Evolutionary conservation across 2,113 vertebrate genomes (phyloP).

Genomic region (Notarius lentiginosus): DNA sequence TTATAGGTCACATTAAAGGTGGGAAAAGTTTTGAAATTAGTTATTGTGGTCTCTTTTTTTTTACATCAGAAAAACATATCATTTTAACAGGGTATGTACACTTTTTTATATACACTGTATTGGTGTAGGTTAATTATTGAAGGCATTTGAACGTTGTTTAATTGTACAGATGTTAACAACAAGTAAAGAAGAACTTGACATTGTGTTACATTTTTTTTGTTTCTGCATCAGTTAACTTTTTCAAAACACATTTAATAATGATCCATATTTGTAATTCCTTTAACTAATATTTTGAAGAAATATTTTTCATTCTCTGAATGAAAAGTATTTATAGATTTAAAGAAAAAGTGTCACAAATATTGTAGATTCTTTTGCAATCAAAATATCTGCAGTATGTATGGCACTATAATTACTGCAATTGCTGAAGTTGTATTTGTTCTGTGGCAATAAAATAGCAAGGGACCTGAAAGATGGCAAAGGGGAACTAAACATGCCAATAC

Average conservation of each 20-base stretch:
- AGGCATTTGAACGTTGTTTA: not conserved
- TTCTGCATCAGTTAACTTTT: not conserved
- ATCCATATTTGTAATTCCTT: not conserved
- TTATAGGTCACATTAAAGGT: too few species aligned
- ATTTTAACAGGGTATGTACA: too few species aligned
- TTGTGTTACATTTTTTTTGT: not conserved
- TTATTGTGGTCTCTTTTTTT: too few species aligned
- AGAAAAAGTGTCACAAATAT: not conserved
- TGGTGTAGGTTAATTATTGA: not conserved
- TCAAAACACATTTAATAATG: not conserved
- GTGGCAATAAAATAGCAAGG: not conserved
- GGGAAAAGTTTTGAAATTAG: too few species aligned
- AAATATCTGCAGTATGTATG: not conserved
- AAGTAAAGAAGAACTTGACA: not conserved
- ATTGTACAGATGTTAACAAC: not conserved
- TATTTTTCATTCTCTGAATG: not conserved
- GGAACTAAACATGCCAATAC: too few species aligned
- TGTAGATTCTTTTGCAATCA: not conserved
- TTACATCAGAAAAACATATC: too few species aligned
- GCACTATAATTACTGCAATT: too few species aligned
- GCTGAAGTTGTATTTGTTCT: not conserved
- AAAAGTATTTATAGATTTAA: too few species aligned
- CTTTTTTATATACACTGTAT: too few species aligned
- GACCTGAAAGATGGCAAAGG: too few species aligned
- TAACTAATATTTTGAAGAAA: not conserved